phyloP scores from a whole-genome alignment of 1,140 invertebrate species.

The Apocrypta bakeri region DNA sequence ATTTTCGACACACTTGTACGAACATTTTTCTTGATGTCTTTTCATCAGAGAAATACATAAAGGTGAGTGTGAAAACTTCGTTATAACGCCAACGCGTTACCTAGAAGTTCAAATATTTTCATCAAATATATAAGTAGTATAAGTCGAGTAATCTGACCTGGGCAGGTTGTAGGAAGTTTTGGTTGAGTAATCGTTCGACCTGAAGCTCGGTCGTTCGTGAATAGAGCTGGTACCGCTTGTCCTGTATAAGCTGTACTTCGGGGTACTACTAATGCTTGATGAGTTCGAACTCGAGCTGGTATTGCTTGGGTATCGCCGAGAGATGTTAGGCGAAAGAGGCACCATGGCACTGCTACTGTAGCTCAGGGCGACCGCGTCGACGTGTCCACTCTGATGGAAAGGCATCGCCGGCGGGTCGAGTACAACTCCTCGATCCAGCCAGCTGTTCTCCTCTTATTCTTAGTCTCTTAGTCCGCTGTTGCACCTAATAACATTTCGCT shows the following conservation, averaged over 20 bases:
- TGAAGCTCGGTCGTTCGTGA: not conserved
- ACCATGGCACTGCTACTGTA: conserved; percentile 69
- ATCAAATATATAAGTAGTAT: too few species aligned
- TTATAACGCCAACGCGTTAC: too few species aligned
- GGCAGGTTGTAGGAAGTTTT: conserved; percentile 1
- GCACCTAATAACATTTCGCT: not conserved
- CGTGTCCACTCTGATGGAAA: conserved; percentile 67
- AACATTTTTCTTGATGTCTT: too few species aligned
- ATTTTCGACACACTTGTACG: too few species aligned
- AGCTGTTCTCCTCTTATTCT: not conserved
- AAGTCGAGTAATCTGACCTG: too few species aligned
- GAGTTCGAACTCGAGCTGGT: not conserved
- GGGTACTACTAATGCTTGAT: not conserved
- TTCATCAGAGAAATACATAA: too few species aligned
- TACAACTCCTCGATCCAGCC: not conserved
- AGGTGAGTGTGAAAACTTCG: too few species aligned
- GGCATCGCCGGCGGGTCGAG: conserved; percentile 60
- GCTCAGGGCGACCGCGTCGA: conserved; percentile 69
- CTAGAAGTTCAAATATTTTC: too few species aligned
- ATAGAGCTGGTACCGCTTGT: not conserved
- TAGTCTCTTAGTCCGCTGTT: not conserved
- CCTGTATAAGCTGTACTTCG: conserved; percentile 15
- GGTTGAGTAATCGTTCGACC: not conserved
- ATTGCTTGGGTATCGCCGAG: conserved; percentile 52
- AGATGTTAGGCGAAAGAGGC: conserved; percentile 65